Evolutionary conservation across 2,888 invertebrate genomes (phyloP).

Genomic region (Peribatodes rhomboidaria): DNA sequence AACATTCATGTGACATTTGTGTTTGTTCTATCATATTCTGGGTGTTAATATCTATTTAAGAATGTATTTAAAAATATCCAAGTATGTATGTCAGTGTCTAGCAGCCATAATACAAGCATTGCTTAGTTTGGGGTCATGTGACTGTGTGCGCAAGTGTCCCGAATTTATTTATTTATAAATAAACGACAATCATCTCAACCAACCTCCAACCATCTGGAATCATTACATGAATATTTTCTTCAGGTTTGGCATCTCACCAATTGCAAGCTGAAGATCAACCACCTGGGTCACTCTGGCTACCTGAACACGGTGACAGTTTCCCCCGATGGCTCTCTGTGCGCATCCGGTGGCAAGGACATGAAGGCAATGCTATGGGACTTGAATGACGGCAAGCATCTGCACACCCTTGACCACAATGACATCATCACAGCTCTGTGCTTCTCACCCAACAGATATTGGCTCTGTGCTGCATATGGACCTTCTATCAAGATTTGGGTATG

Average conservation of each 20-base stretch:
- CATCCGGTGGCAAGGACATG: conserved; percentile 99
- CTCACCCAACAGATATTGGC: conserved; percentile 99
- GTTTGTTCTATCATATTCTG: no score
- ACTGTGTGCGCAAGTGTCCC: no score
- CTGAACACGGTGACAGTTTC: conserved; percentile 99
- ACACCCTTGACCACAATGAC: conserved; percentile 99
- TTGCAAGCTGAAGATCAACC: conserved; percentile 99
- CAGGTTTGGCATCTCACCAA: conserved; percentile 99
- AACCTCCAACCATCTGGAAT: no score
- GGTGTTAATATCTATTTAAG: no score
- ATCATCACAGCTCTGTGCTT: conserved; percentile 99
- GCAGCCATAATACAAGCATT: no score
- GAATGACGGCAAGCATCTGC: conserved; percentile 99
- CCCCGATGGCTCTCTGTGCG: conserved; percentile 99
- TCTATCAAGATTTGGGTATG: conserved; percentile 99
- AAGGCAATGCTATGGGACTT: conserved; percentile 99
- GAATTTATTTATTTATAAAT: no score
- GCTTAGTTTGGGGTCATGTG: no score
- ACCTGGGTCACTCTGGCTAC: conserved; percentile 98
- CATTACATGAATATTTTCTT: conserved; percentile 26
- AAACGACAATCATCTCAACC: no score
- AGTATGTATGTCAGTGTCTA: no score
- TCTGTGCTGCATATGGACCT: conserved; percentile 99
- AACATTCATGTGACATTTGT: no score
- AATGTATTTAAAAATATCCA: no score